Percentiles rank a stretch among this genome's conserved stretches.
Conservation (phyloP, 2,113 vertebrate genomes). For the Nothobranchius kuhntae region DNA sequence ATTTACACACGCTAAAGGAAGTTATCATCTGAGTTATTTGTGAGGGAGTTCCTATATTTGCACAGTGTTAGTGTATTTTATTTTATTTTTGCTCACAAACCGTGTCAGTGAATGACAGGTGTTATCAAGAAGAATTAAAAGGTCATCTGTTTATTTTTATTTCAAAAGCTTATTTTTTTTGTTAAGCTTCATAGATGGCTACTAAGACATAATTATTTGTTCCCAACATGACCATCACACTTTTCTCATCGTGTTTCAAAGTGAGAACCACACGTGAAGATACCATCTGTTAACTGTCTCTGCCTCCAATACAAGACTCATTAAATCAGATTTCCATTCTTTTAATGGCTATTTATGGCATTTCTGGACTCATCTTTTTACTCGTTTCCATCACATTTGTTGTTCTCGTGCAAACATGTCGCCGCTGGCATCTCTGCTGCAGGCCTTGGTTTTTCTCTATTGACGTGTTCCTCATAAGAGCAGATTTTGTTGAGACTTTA, state of each 20-base stretch:
- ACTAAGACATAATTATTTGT: not conserved
- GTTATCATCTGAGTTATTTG: not conserved
- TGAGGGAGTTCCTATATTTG: not conserved
- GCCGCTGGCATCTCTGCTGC: not conserved
- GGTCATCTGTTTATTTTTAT: too few relatives aligned
- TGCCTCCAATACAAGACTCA: not conserved
- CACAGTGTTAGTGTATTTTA: not conserved
- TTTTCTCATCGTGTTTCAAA: constrained; percentile 1
- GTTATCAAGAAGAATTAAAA: not conserved
- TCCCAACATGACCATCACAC: not conserved
- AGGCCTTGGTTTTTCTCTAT: too few relatives aligned
- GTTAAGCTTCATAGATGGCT: not conserved
- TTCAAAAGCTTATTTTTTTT: not conserved
- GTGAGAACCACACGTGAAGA: constrained; percentile 12
- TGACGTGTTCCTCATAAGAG: too few relatives aligned
- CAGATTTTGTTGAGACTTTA: too few relatives aligned
- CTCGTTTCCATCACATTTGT: not conserved
- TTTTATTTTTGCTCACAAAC: not conserved
- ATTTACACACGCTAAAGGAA: not conserved
- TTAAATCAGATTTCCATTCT: not conserved
- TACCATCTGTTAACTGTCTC: constrained; percentile 8
- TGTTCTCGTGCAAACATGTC: not conserved
- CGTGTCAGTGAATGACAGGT: not conserved
- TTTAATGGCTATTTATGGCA: not conserved
- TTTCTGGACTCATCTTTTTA: not conserved